phyloP scores from a whole-genome alignment of 2,797 vertebrate species.

The Oophaga sylvatica region DNA sequence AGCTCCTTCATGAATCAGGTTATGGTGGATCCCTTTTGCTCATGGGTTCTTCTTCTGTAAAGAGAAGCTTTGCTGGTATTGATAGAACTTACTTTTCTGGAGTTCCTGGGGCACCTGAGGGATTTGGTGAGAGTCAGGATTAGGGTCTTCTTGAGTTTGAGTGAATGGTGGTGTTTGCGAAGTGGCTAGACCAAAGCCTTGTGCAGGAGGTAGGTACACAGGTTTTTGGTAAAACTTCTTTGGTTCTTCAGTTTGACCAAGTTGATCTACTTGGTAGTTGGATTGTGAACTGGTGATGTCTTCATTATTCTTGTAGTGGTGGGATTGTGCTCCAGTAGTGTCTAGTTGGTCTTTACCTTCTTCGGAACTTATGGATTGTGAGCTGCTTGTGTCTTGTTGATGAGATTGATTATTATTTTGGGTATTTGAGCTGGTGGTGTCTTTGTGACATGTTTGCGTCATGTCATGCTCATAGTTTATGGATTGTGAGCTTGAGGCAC shows the following conservation, averaged over 20 bases:
- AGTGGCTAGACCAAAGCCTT: neutral
- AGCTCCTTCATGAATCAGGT: neutral
- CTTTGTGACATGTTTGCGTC: neutral
- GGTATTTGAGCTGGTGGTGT: neutral
- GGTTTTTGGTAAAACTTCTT: conserved; percentile 9
- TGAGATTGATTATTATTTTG: neutral
- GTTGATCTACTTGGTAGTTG: neutral
- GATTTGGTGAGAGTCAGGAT: neutral
- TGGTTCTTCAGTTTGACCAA: neutral
- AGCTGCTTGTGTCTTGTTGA: neutral
- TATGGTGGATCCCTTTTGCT: neutral
- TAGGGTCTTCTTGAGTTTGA: conserved; percentile 4
- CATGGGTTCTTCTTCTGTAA: conserved; percentile 39
- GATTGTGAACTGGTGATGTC: neutral
- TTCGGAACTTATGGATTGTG: neutral
- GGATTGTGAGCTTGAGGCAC: neutral
- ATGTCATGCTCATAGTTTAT: neutral
- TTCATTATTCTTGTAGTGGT: neutral
- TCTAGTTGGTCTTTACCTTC: neutral
- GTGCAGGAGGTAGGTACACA: neutral
- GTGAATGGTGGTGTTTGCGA: conserved; percentile 34
- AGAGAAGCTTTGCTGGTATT: conserved; percentile 20
- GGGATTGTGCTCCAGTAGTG: neutral
- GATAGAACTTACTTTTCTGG: conserved; percentile 21
- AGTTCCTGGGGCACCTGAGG: neutral